Evolutionary conservation across 2,888 invertebrate genomes (phyloP).

Genomic region (Smittia sp.): DNA sequence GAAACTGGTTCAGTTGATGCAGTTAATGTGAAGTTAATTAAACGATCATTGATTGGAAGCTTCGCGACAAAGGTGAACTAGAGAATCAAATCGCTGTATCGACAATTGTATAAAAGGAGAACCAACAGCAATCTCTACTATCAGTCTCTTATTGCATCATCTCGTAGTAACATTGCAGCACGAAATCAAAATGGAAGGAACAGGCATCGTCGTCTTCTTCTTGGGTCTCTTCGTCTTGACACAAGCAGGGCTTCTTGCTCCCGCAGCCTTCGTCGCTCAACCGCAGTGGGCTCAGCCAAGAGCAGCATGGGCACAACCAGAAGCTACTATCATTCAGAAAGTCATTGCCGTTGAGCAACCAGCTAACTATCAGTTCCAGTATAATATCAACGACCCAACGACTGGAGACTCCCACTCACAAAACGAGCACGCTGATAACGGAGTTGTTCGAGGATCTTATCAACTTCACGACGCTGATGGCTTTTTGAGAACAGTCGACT

Average conservation of each 20-base stretch:
- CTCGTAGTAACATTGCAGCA: not conserved
- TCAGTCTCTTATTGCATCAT: not conserved
- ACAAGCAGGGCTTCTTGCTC: constrained; percentile 2
- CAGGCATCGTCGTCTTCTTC: constrained; percentile 7
- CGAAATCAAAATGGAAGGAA: constrained; percentile 5
- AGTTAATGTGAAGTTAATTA: not conserved
- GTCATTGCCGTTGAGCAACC: no score
- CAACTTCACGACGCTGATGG: constrained; percentile 36
- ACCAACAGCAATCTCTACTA: not conserved
- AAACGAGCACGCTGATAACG: constrained; percentile 9
- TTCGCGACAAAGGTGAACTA: not conserved
- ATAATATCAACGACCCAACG: constrained; percentile 26
- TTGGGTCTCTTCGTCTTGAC: constrained; percentile 11
- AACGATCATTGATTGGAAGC: not conserved
- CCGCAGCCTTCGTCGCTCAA: not conserved
- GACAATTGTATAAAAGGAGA: not conserved
- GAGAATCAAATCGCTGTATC: not conserved
- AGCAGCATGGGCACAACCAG: constrained; percentile 4
- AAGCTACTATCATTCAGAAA: no score
- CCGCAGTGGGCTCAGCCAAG: not conserved
- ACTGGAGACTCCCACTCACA: constrained; percentile 24
- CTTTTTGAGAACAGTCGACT: constrained; percentile 26
- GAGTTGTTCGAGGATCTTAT: constrained; percentile 24
- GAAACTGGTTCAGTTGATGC: not conserved
- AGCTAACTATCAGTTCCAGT: constrained; percentile 40